Conservation (phyloP, 2,113 vertebrate genomes). For the Odocoileus hemionus region DNA sequence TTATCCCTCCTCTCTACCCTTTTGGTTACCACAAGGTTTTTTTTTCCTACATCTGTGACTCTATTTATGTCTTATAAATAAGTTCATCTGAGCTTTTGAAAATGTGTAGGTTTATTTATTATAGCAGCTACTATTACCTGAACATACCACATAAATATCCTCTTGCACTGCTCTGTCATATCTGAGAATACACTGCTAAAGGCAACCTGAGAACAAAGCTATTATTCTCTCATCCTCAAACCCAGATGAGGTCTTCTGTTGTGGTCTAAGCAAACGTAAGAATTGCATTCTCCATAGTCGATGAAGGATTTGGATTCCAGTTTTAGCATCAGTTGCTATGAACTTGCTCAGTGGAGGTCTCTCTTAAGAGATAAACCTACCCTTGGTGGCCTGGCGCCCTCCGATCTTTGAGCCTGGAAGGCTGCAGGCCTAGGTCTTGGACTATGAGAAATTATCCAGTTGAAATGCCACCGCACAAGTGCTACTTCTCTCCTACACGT, state of each 20-base stretch:
- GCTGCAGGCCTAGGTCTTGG: neutral
- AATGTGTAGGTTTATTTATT: neutral
- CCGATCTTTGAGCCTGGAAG: neutral
- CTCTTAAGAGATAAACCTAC: neutral
- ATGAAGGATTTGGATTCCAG: neutral
- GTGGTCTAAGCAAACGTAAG: neutral
- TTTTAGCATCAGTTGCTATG: neutral
- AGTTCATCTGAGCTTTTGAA: neutral
- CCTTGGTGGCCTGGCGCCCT: neutral
- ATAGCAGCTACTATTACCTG: neutral
- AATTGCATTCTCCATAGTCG: neutral
- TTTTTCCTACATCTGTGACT: neutral
- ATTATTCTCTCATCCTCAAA: neutral
- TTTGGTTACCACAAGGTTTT: neutral
- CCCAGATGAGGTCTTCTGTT: neutral
- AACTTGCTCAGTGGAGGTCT: neutral
- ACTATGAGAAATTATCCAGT: neutral
- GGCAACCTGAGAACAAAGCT: neutral
- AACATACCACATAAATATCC: neutral
- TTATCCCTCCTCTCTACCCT: neutral
- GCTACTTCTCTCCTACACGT: neutral
- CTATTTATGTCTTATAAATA: neutral
- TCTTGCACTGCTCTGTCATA: neutral
- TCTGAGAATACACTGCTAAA: neutral
- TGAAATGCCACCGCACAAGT: neutral